Base-by-base conservation (phyloP, 2,113 vertebrate genomes). In the Sinocyclocheilus maitianheensis region DNA sequence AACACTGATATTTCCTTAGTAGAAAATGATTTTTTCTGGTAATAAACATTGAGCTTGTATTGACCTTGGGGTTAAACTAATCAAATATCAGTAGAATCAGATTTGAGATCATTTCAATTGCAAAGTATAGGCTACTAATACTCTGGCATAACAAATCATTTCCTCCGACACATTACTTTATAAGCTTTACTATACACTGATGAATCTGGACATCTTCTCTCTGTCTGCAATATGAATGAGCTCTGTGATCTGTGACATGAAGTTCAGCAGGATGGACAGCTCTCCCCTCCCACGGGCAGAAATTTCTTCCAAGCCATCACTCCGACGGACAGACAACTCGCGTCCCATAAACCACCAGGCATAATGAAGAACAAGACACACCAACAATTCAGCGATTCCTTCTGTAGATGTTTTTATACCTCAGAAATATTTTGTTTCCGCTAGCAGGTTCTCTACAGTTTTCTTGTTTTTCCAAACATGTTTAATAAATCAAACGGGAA, bases 231-330 rank as follows among this genome's bases (percentile, higher is more conserved):
- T 48, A 76, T 76, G 72, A 79, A 60, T 60, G 77, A 58, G 53
- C 77, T 60, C 18, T 58, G 34, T 60, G 77, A 77, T 77, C 24
- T 40, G 53, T 40, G 53, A 80, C 12, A 43, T 62, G 77, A 80
- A 60, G 58, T 80, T 80, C 58, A 80, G 55, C 37, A 14, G 77
- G 55, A 63, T 62, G 22, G 77, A 80, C 58, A 63, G 77, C 77
- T 80, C 34, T 80, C 10, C 22, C 4, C 51, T 58, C 46, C 55
- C 55, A 37, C 10, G 76, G 72, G 75, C 83, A 48, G 37, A 77
- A 6, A 63, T 80, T 18, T 58, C n/a, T 51, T 75, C 72, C 22
- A 46, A 63, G 20, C 26, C 48, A 58, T 55, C 65, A 74, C 48
- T 55, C 65, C 16, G 6, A 83, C 5, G 8, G 67, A 55, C 65